Base-by-base conservation (phyloP, 2,888 invertebrate genomes). In the Teleiodes luculella region DNA sequence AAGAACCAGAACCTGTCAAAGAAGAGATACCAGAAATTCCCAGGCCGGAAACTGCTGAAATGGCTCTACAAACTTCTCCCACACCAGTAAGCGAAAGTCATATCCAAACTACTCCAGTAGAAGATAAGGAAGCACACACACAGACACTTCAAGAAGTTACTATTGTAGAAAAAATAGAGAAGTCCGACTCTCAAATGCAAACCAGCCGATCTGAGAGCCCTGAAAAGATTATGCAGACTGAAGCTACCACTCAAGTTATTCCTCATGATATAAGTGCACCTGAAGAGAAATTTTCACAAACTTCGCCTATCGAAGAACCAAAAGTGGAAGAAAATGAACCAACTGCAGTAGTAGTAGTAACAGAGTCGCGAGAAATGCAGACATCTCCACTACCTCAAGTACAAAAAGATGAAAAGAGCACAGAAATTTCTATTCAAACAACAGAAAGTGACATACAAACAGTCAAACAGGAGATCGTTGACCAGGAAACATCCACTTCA, bases 61-160 rank as follows among this genome's bases (percentile, higher is more conserved):
- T 76, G 63, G 86, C 88, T 58, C 74, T 90, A 33, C 92, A 92
- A 73, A 92, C 92, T 6, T 90, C 91, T 20, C 91, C 91, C 10
- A 88, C 87, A 57, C 74, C 78, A 48, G 67, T 85, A 0, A 84
- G 76, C 52, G 92, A 92, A 67, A 82, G 74, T 20, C 80, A 90
- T 36, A 86, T 91, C 52, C 95, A 95, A 83, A 95, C 95, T 3
- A 86, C 91, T 11, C 91, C 92, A 6, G 71, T 82, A 1, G 76
- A 88, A 53, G 86, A 84, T 31, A 83, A 77, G 62, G 84, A 83
- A 65, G 78, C 64, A 49, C 76, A 86, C 52, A 83, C 88, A 30
- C 86, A 88, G 60, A 91, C 91, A 36, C 60, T 69, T 5, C 83
- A 80, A 57, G 78, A 78, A 60, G 68, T 76, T 0, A 70, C 66